phyloP scores from a whole-genome alignment of 2,113 vertebrate genomes.

The Neofelis nebulosa region DNA sequence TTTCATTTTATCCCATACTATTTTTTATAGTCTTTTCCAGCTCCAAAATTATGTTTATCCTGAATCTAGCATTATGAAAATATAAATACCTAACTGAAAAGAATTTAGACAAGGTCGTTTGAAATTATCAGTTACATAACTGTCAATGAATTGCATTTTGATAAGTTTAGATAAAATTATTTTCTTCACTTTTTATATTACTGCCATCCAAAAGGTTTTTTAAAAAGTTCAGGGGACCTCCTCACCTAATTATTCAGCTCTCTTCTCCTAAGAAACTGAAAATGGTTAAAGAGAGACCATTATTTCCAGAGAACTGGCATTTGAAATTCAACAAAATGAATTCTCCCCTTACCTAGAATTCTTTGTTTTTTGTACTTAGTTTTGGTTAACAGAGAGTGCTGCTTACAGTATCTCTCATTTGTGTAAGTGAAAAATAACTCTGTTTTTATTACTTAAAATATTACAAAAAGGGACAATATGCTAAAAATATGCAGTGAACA shows the following conservation, averaged over 20 bases:
- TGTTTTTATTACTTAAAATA: conserved; percentile 86
- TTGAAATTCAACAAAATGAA: conserved; percentile 71
- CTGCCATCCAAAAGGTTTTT: neutral
- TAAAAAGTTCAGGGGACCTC: neutral
- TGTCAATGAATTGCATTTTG: neutral
- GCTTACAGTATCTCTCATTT: conserved; percentile 83
- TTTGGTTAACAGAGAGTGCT: conserved; percentile 82
- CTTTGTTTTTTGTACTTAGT: conserved; percentile 79
- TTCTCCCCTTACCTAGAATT: conserved; percentile 53
- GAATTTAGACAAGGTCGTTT: conserved; percentile 65
- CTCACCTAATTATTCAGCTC: conserved; percentile 1
- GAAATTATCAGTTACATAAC: conserved; percentile 64
- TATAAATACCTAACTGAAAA: conserved; percentile 76
- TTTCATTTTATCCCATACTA: conserved; percentile 19
- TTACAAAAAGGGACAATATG: conserved; percentile 93
- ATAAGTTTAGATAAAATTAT: conserved; percentile 13
- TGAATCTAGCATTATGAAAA: conserved; percentile 70
- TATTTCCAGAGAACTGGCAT: conserved; percentile 71
- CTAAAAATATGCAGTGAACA: conserved; percentile 94
- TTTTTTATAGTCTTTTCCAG: conserved; percentile 1
- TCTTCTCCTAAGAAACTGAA: conserved; percentile 50
- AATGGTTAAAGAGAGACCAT: conserved; percentile 59
- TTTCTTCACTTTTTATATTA: conserved; percentile 72
- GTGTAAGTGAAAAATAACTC: conserved; percentile 83
- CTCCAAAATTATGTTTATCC: neutral